Base-by-base conservation (phyloP, 2,113 vertebrate genomes). In the Aspidoscelis tigris region DNA sequence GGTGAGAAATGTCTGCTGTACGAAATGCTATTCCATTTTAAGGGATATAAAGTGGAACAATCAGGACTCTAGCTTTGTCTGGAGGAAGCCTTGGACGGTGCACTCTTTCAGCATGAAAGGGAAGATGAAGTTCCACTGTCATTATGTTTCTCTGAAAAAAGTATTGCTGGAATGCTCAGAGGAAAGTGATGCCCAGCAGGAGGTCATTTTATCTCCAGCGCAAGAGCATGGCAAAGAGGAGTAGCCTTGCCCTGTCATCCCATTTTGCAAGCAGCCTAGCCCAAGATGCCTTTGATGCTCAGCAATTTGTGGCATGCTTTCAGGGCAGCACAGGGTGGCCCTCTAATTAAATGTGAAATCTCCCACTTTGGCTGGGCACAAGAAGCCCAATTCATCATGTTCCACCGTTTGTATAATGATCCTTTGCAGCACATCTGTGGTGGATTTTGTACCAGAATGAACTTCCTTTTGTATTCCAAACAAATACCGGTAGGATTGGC, bases 391-490 rank as follows among this genome's bases (percentile, higher is more conserved):
- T 90, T 88, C 81, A 82, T 82, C 82, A 75, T 47, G 71, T 58
- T 41, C 18, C 74, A 44, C 39, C 75, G 8, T 78, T 47, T 26
- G 64, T 39, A 76, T 44, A 75, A 82, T 74, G 79, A 78, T 84
- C 55, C 68, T 39, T 39, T 68, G 20, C 80, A 76, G 58, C 82
- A 76, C 43, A 70, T 86, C 64, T 44, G 41, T 73, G 78, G 84
- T 78, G 86, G 80, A 84, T 86, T 87, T 84, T 70, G 81, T 80
- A n/a, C 70, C 44, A 26, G 79, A 88, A 88, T 74, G 66, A 84
- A 85, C 80, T 81, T 87, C 74, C 53, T 84, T 82, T 66, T 68
- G 79, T 82, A 70, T 73, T 75, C 64, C 69, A 41, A 88, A 76
- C 72, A 81, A 82, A 70, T 81, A 75, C 50, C 65, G 81, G 75